These are phyloP conservation scores for Apis florea DNA, from an alignment of 1,140 invertebrate genomes.

Conservation along the genomic window DNA sequence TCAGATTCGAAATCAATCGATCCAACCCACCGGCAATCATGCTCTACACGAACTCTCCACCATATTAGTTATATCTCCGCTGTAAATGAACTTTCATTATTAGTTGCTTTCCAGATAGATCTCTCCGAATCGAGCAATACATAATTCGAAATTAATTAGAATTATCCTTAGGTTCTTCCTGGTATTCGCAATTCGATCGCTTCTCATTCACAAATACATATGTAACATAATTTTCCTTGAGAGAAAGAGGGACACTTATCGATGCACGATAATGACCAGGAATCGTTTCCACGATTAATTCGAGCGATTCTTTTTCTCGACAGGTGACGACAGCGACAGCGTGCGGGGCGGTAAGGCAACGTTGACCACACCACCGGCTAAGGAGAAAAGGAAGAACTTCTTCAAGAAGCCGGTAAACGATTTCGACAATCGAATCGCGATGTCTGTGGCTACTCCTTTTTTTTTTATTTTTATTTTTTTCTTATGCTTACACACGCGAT, in stretches of 20 bases:
- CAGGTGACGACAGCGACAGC: conserved; percentile 91
- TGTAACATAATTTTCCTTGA: conserved; percentile 57
- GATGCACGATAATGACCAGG: not conserved
- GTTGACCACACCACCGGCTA: conserved; percentile 93
- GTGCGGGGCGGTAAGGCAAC: conserved; percentile 87
- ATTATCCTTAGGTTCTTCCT: conserved; percentile 35
- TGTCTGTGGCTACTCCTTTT: conserved; percentile 18
- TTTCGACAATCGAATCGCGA: conserved; percentile 10
- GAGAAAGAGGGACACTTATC: conserved; percentile 60
- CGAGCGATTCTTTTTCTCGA: conserved; percentile 4
- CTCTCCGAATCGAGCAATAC: conserved; percentile 24
- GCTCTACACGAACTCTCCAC: not conserved
- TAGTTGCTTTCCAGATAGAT: conserved; percentile 50
- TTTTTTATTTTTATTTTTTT: not conserved
- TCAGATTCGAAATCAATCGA: not conserved
- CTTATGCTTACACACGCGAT: conserved; percentile 14
- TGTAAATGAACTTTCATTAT: conserved; percentile 20
- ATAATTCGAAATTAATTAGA: conserved; percentile 28
- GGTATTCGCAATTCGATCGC: conserved; percentile 51
- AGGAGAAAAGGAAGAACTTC: conserved; percentile 99
- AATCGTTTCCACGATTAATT: conserved; percentile 31
- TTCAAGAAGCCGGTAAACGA: conserved; percentile 93
- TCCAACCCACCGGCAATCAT: not conserved
- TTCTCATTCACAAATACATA: conserved; percentile 41
- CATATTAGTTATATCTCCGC: conserved; percentile 24